Evolutionary conservation across 2,888 invertebrate genomes (phyloP), one percentile per base, ranked within the genome.

Genomic region (Clusia tigrina): DNA sequence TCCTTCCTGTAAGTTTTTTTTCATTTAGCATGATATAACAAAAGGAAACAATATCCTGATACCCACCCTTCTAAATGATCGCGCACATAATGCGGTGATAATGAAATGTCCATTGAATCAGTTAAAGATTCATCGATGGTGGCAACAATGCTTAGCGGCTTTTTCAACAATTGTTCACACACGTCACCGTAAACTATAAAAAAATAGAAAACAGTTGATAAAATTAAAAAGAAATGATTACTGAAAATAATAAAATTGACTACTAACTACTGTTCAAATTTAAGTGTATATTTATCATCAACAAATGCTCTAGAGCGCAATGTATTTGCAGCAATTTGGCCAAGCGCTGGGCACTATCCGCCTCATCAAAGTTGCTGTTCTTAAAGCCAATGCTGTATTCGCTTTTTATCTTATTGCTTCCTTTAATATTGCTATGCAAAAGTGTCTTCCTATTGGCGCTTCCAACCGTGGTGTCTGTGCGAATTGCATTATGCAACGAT

Each of bases 291-390:
- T 83, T 82, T 46, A 83, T 79, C 76, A 81, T 73, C 17, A 84
- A 42, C 10, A 84, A 64, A 69, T 84, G 84, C 64, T 84, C 84
- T 58, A 84, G 55, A 0, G 78, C 74, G 54, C 81, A 77, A 63
- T 84, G 83, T 10, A 82, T 77, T 71, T 83, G 83, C 18, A 80
- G 70, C 1, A 84, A 58, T 60, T 79, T 79, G 0, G 81, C 76
- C n/a, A 84, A 58, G 12, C 72, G 72, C 15, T 63, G 65, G 46
- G 76, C 73, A 24, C 77, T 76, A 32, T 80, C 78, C 1, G 63
- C 58, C 56, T 74, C 71, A 69, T 77, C 71, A 52, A 83, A 84
- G 56, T 73, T 73, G 37, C 83, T 83, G 66, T 84, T 83, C 63
- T 78, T 80, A 48, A 84, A 81, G 0, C 77, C 81, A 1, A 76